These are phyloP conservation scores for Malaclemys terrapin DNA, from an alignment of 2,113 vertebrate genomes.

Conservation along the genomic window DNA sequence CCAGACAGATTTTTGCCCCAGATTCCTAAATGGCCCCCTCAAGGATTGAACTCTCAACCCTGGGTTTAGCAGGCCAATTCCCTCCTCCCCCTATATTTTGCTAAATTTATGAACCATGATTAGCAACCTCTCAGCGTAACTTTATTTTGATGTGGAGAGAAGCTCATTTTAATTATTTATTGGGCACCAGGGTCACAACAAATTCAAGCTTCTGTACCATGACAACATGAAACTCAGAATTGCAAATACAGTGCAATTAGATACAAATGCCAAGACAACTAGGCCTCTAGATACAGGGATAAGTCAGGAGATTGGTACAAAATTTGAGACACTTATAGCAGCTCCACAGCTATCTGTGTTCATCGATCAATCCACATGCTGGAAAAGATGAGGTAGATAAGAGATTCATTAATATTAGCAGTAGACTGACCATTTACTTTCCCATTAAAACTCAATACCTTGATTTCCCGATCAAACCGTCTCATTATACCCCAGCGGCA, in stretches of 20 bases:
- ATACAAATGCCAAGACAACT: background rate
- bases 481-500: slow-evolving; percentile 69
- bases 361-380: slow-evolving; percentile 46
- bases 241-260: background rate
- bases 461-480: slow-evolving; percentile 74
- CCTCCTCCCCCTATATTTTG: background rate
- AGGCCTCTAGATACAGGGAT: background rate
- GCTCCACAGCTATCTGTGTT: background rate
- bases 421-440: slow-evolving; percentile 52
- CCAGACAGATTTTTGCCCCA: no score
- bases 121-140: accelerated
- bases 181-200: background rate
- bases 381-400: background rate
- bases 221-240: accelerated
- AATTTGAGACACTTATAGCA: slow-evolving; percentile 11
- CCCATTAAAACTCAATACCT: slow-evolving; percentile 63
- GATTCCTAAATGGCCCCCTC: no score
- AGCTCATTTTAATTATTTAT: background rate
- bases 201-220: background rate
- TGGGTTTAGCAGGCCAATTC: no score
- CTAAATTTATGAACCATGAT: background rate
- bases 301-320: background rate
- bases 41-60: no score
- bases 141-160: background rate
- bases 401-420: slow-evolving; percentile 51